Base-by-base conservation (phyloP, 1,140 invertebrate genomes). In the Microplitis mediator region DNA sequence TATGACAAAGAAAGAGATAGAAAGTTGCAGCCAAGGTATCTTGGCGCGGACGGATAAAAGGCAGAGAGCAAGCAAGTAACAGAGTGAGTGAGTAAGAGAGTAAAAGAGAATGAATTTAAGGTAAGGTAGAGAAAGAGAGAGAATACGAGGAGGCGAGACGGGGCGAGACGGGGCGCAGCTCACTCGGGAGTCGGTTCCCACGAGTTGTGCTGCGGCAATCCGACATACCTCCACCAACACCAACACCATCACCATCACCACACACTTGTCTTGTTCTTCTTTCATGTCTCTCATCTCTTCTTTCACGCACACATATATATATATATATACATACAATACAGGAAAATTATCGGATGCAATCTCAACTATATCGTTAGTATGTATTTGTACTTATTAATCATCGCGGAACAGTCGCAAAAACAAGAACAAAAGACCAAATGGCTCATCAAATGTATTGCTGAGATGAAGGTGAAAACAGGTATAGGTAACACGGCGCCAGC, bases 311-410 rank as follows among this genome's bases (percentile, higher is more conserved):
- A 58, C 23, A 56, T 36, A 32, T 50, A 56, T 11, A 58, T n/a
- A 54, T 60, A 52, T 52, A 8, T 50, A 63, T 52, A 11, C n/a
- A 39, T 9, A n/a, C 16, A 73, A 60, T n/a, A 32, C 45, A 39
- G 14, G 73, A 11, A 61, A 36, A 64, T 68, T 68, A 54, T 70
- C 65, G 69, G 74, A 74, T 75, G 72, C 62, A n/a, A 31, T 36
- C 52, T 64, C 31, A 31, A 65, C 71, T 52, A 71, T 73, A 23
- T 31, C 50, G 51, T 23, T 6, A 45, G 39, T 45, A 45, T 45
- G 39, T 63, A 34, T 74, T 61, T 50, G 63, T 56, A 54, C 66
- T 69, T 79, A 80, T 80, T 80, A 80, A 80, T 80, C 78, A 79
- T 78, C 78, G 54, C 56, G 74, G 72, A 80, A 79, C 71, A 50